Base-by-base conservation (phyloP, 2,888 invertebrate species). In the Pristionchus arcanus region DNA sequence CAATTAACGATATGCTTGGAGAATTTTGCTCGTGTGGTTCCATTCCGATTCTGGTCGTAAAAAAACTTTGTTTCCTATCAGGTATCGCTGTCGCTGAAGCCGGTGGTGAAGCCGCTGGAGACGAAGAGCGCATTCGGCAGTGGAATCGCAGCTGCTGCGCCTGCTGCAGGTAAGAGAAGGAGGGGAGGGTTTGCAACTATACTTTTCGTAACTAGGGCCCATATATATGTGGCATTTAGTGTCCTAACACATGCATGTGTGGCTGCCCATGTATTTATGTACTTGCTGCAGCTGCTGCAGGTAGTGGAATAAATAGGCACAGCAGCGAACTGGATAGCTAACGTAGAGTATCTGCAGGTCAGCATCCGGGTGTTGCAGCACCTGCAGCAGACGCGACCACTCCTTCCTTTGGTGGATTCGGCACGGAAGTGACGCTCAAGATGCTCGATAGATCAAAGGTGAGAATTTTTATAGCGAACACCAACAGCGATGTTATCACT, bases 51-150 rank as follows among this genome's bases (percentile, higher is more conserved):
- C n/a, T n/a, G n/a, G n/a, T n/a, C 63, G 21, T 53, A 81, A 81
- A 25, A 81, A 13, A 49, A 9, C n/a, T n/a, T 21, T 84, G 25
- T 21, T 37, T 21, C 25, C 16, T 34, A 1, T 19, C 59, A 89
- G 83, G 89, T 89, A n/a, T 42, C 28, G 13, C 90, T 93, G 55
- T 91, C 91, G 16, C 37, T 92, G 83, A 92, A 93, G 87, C 91
- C 90, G 13, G 74, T 90, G 34, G 88, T 87, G 34, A 87, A 90
- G 71, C 86, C 83, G 16, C 42, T 92, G 34, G 92, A 92, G 84
- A 87, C 90, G 34, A 91, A 91, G 77, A 92, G 92, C 42, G 92
- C 91, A 2, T 93, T 93, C 55, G 90, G 91, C 9, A 89, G 89
- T 31, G 87, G 87, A 68, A 68, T 87, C 4, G 68, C 31, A 9